phyloP scores from a whole-genome alignment of 2,888 invertebrate species.

The Dioctria linearis region DNA sequence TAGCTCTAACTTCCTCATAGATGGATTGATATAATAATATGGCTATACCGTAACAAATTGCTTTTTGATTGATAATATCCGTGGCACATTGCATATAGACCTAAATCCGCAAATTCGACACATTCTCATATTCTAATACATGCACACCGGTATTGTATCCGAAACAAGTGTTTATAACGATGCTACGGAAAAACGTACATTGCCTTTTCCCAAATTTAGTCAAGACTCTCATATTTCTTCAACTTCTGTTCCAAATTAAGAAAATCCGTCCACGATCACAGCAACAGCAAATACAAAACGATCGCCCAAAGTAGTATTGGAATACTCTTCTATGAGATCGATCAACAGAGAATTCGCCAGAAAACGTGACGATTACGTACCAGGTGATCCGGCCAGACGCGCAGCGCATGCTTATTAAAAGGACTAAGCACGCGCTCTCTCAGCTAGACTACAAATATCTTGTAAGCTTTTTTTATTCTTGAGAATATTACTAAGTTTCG shows the following conservation, averaged over 20 bases:
- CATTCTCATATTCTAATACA: no score
- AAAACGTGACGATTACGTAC: constrained; percentile 9
- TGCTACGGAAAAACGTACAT: background rate
- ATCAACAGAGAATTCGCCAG: background rate
- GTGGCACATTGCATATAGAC: no score
- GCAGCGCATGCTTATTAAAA: constrained; percentile 16
- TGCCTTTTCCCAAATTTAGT: constrained; percentile 76
- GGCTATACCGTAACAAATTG: no score
- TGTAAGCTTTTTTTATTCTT: background rate
- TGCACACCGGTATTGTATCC: no score
- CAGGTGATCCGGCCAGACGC: constrained; percentile 16
- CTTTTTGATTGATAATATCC: no score
- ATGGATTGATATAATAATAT: no score
- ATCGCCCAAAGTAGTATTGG: background rate
- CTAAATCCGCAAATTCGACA: no score
- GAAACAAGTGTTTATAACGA: no score
- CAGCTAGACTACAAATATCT: background rate
- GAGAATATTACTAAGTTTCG: background rate
- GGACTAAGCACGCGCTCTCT: constrained; percentile 22
- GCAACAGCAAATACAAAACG: background rate
- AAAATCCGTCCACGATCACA: constrained; percentile 69
- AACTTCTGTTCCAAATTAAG: constrained; percentile 75
- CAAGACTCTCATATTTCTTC: constrained; percentile 79
- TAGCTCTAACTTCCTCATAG: no score
- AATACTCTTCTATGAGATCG: no score